These are phyloP conservation scores for Meles meles DNA, from an alignment of 2,113 vertebrate species.

Conservation along the genomic window DNA sequence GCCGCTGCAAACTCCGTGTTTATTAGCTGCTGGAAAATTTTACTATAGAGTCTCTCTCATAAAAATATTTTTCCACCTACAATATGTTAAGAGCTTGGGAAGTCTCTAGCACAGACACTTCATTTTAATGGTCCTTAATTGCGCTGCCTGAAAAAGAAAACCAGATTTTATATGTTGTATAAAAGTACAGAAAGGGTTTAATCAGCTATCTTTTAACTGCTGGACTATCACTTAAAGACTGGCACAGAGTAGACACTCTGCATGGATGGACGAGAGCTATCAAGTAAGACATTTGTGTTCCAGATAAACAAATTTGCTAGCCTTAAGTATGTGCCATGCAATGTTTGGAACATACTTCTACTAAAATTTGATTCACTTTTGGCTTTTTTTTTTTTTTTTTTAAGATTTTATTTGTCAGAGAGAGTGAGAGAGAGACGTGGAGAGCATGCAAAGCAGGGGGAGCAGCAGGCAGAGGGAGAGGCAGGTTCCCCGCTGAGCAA, in stretches of 20 bases:
- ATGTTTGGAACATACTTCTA: background rate
- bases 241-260: background rate
- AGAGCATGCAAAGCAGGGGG: too few relatives aligned
- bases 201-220: conserved; percentile 49
- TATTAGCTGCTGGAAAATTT: conserved; percentile 65
- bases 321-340: background rate
- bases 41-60: conserved; percentile 18
- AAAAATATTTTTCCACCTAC: conserved; percentile 27
- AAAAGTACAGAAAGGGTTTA: conserved; percentile 59
- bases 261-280: background rate
- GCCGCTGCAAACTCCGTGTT: background rate
- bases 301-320: background rate
- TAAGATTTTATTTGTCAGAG: too few relatives aligned
- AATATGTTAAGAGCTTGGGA: background rate
- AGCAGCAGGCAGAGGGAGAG: background rate
- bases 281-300: background rate
- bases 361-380: background rate
- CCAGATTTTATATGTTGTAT: conserved; percentile 53
- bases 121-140: conserved; percentile 70
- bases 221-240: conserved; percentile 52
- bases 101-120: conserved; percentile 47
- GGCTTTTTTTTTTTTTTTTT: too few relatives aligned
- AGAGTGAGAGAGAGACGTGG: too few relatives aligned
- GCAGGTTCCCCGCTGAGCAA: background rate
- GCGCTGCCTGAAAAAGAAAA: conserved; percentile 70